A percentile compares a stretch with the other conserved stretches of the same genome.
Conservation (phyloP, 2,113 vertebrate species). For the Pluvianellus socialis region DNA sequence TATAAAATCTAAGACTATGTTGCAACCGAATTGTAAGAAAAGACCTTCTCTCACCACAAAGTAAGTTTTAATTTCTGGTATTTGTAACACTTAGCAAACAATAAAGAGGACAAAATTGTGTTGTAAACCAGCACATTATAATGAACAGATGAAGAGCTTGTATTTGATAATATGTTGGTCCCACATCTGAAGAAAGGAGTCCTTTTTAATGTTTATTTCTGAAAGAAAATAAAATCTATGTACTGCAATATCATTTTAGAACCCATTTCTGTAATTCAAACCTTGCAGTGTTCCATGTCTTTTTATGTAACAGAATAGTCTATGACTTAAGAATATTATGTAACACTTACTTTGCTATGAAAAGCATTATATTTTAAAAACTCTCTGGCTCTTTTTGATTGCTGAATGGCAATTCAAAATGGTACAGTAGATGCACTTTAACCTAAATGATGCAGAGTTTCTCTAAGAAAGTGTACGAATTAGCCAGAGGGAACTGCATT, state of each 20-base stretch:
- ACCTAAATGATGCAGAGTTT: background rate
- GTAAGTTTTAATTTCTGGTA: slow-evolving; percentile 68
- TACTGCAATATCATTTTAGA: background rate
- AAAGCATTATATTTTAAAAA: background rate
- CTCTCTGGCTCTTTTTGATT: background rate
- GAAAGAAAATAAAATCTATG: background rate
- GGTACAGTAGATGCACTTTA: background rate
- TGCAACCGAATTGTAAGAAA: slow-evolving; percentile 73
- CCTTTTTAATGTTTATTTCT: background rate
- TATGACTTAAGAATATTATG: background rate
- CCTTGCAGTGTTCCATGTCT: background rate
- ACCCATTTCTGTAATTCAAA: background rate
- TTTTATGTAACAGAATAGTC: background rate
- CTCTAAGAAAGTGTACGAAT: background rate
- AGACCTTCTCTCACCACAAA: slow-evolving; percentile 65
- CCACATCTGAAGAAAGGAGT: background rate
- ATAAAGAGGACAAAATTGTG: background rate
- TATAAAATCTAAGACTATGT: slow-evolving; percentile 76
- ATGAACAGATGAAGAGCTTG: background rate
- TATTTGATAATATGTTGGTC: background rate
- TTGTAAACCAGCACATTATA: background rate
- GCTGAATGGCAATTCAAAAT: background rate
- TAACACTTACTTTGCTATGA: background rate
- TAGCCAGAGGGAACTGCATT: background rate
- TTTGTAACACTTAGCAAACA: background rate